Percentiles rank a stretch among this genome's conserved stretches.
Evolutionary conservation across 2,113 vertebrate species (phyloP).

Genomic region (Setophaga petechia): DNA sequence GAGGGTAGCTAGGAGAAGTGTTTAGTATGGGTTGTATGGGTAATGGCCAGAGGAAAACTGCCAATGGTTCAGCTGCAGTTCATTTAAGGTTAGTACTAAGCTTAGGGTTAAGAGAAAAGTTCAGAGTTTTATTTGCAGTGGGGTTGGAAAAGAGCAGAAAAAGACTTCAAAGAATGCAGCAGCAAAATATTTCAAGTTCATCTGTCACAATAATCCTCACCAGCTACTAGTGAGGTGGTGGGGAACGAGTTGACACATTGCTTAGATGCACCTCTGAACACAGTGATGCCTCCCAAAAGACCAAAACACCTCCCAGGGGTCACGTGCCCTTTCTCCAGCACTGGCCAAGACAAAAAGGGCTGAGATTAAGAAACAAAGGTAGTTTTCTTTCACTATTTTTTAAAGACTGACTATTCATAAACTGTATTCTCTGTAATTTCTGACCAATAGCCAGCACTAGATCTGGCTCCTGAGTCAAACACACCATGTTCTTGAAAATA

Average conservation of each 20-base stretch:
- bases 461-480: background rate
- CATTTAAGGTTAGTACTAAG: background rate
- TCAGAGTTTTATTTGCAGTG: background rate
- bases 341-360: accelerated
- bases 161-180: background rate
- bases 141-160: background rate
- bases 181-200: background rate
- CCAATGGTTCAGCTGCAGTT: background rate
- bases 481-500: background rate
- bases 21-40: background rate
- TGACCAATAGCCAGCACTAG: background rate
- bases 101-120: background rate
- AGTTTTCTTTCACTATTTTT: background rate
- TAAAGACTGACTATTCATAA: background rate
- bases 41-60: background rate
- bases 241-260: background rate
- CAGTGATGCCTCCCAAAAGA: background rate
- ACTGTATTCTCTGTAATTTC: background rate
- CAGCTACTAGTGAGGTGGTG: background rate
- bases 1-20: background rate
- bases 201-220: background rate
- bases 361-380: background rate
- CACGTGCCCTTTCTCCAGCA: background rate
- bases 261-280: background rate
- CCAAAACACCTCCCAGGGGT: background rate